Evolutionary conservation across 2,888 invertebrate genomes (phyloP), one percentile per base, ranked within the genome.

Genomic region (Drosophila leonis): DNA sequence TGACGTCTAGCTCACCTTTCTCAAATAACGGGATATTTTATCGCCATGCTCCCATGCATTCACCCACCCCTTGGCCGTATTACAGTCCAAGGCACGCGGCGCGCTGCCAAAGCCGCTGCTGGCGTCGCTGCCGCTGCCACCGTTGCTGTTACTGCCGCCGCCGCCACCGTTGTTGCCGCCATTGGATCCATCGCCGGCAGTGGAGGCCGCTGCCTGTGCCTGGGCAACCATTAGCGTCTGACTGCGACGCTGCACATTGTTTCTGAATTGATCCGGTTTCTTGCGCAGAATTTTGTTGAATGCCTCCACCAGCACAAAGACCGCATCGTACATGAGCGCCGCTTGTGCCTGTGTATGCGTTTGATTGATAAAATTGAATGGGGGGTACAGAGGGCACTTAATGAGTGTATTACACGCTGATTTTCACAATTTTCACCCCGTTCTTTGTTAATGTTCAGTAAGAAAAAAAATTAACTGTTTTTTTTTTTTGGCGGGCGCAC

Each of bases 271-370:
- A 90, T 98, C 97, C 12, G 96, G 96, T 92, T 97, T 97, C 93
- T 97, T 97, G 84, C 96, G 95, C 90, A 97, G 94, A 78, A 98
- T 95, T 92, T 97, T 96, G 90, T 97, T 96, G 87, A 98, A 96
- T 27, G 98, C 98, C 91, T 98, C 98, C 82, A 97, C 97, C 57
- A 98, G 94, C 0, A 98, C 98, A 92, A 97, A 96, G 15, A 98
- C 97, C 4, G 98, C 98, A 90, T 99, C 99, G 93, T 98, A 98
- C 96, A 98, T 98, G 76, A 99, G 94, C 0, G 98, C 98, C 0
- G 98, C 97, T 94, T 98, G 97, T 2, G 98, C 98, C 98, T 98
- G 66, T 46, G 35, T 64, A 13, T 27, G 24, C 39, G 33, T 54
- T 51, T n/a, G 7, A 37, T 49, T 55, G 13, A 49, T 49, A 7